Conservation (phyloP, 2,113 vertebrate species). For the Egretta garzetta region DNA sequence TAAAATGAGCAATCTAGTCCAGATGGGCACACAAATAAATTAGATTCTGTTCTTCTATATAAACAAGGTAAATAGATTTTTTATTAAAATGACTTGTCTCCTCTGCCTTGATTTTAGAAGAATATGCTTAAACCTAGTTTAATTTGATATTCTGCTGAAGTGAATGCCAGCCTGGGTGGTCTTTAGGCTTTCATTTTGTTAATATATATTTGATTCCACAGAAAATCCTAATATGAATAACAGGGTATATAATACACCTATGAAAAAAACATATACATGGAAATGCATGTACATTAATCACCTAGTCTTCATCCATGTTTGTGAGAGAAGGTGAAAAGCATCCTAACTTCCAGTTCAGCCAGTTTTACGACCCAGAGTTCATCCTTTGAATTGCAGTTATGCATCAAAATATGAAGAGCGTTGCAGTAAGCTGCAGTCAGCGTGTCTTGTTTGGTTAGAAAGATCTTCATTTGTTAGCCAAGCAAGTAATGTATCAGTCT, state of each 20-base stretch:
- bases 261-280: not conserved
- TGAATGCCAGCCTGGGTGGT: not conserved
- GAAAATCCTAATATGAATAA: not conserved
- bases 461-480: not conserved
- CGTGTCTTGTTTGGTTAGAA: not conserved
- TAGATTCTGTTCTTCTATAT: conserved; percentile 44
- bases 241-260: not conserved
- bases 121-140: not conserved
- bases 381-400: not conserved
- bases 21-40: conserved; percentile 65
- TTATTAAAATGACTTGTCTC: conserved; percentile 26
- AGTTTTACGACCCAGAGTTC: not conserved
- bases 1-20: conserved; percentile 55
- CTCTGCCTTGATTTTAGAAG: not conserved
- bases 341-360: not conserved
- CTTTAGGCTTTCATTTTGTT: not conserved
- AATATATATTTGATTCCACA: not conserved
- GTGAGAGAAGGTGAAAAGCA: not conserved
- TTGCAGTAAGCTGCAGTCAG: not conserved
- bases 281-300: not conserved
- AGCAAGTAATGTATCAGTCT: not conserved
- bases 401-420: not conserved
- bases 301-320: not conserved
- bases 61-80: conserved; percentile 53
- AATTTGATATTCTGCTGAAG: not conserved